Evolutionary conservation across 2,797 vertebrate genomes (phyloP), one percentile per base, ranked within the genome.

Genomic region (Sebastes cheni): DNA sequence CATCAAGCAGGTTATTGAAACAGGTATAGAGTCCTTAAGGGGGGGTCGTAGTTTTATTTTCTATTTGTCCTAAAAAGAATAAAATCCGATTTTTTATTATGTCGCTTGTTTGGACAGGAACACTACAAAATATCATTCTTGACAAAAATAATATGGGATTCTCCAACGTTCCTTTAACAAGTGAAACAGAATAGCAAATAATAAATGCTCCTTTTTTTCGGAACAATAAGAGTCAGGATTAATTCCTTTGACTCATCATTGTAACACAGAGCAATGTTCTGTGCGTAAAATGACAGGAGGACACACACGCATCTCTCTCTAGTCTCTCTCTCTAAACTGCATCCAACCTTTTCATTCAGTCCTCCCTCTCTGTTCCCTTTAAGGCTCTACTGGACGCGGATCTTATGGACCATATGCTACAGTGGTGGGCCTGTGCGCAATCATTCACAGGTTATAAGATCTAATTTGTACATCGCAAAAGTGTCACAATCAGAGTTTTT

Each of bases 261-360:
- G 2, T 22, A 18, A 36, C 6, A 32, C 5, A 23, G 3, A 5
- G 5, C 11, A 22, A 7, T 9, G 36, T 25, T 3, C 2, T 56
- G 58, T 30, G 46, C 14, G 20, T 62, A 59, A 70, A 29, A 52
- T 13, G 25, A 52, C 4, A 69, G 3, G 27, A 25, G 1, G 36
- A 72, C 39, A 42, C 39, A 42, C 62, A 60, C 11, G 1, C 4
- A 4, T 60, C 16, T 5, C 5, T 12, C 16, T 2, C 22, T 10
- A 7, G 62, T 52, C 54, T 39, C 58, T 25, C 67, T 12, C 52
- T 23, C 52, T 9, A 46, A 67, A 58, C 36, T 18, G 18, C 25
- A 68, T 71, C 55, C 34, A 67, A 16, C 77, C n/a, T 36, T 72
- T 61, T 61, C 23, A 69, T 80, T 65, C 22, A 74, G 46, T 36